phyloP scores from a whole-genome alignment of 2,797 vertebrate genomes.

The Sciaenops ocellatus region DNA sequence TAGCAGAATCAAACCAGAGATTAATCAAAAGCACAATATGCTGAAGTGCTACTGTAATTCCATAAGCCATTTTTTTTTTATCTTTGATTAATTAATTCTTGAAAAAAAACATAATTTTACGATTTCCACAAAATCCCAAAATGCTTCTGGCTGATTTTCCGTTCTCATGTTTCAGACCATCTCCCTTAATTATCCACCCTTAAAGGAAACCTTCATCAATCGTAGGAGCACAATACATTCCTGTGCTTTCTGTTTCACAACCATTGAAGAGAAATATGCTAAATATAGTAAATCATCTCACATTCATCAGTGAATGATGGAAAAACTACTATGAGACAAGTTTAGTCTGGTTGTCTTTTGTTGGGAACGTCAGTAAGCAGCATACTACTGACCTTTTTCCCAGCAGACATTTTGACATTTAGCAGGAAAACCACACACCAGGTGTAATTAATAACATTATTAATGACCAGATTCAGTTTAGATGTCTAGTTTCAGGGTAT shows the following conservation, averaged over 20 bases:
- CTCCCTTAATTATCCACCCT: constrained; percentile 1
- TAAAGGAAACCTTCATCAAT: background rate
- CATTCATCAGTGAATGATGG: no score
- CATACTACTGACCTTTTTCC: background rate
- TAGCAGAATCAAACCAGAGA: constrained; percentile 18
- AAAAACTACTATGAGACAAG: no score
- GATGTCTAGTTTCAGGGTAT: background rate
- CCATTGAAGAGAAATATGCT: no score
- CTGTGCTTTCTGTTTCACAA: no score
- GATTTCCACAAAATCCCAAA: constrained; percentile 27
- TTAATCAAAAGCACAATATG: constrained; percentile 22
- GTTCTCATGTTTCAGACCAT: constrained; percentile 3
- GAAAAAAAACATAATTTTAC: constrained; percentile 68
- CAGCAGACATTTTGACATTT: constrained; percentile 8
- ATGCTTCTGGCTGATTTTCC: constrained; percentile 4
- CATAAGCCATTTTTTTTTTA: constrained; percentile 29
- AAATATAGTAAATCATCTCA: no score
- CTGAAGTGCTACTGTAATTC: constrained; percentile 20
- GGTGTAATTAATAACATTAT: constrained; percentile 6
- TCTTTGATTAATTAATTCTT: constrained; percentile 87
- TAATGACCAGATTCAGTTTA: background rate
- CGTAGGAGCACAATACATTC: no score
- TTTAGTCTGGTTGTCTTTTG: background rate
- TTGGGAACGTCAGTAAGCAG: background rate
- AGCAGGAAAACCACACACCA: background rate